These are phyloP conservation scores for Gortyna flavago DNA, from an alignment of 2,888 invertebrate genomes.

Conservation along the genomic window DNA sequence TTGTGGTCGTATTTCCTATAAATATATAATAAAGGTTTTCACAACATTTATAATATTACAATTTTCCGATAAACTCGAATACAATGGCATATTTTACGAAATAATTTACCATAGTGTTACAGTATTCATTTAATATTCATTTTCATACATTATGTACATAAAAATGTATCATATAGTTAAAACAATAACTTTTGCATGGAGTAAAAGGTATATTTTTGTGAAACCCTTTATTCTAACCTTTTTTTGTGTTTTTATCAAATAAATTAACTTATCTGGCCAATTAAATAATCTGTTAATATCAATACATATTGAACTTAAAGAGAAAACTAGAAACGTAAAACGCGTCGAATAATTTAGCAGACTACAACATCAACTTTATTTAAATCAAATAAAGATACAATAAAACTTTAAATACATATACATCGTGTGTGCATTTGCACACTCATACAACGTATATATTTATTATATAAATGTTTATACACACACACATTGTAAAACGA, in stretches of 20 bases:
- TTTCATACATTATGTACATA: background rate
- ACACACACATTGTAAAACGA: conserved; percentile 1
- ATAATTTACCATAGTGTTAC: conserved; percentile 1
- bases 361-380: background rate
- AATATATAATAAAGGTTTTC: conserved; percentile 4
- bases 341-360: conserved; percentile 45
- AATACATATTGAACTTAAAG: background rate
- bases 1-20: conserved; percentile 1
- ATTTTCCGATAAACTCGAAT: conserved; percentile 11
- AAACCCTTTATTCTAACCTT: background rate
- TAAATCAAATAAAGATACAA: background rate
- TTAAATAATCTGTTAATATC: background rate
- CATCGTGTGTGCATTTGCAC: conserved; percentile 8
- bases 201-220: background rate
- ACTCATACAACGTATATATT: conserved; percentile 17
- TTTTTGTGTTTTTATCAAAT: background rate
- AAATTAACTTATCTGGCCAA: background rate
- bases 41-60: conserved; percentile 3
- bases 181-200: background rate
- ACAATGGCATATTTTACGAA: conserved; percentile 1
- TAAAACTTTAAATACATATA: conserved; percentile 10
- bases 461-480: background rate
- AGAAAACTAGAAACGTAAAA: background rate
- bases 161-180: background rate
- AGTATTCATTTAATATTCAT: background rate